Percentiles rank a stretch among this genome's conserved stretches.
Conservation (phyloP, 2,797 vertebrate species). For the Chloroceryle amazona region DNA sequence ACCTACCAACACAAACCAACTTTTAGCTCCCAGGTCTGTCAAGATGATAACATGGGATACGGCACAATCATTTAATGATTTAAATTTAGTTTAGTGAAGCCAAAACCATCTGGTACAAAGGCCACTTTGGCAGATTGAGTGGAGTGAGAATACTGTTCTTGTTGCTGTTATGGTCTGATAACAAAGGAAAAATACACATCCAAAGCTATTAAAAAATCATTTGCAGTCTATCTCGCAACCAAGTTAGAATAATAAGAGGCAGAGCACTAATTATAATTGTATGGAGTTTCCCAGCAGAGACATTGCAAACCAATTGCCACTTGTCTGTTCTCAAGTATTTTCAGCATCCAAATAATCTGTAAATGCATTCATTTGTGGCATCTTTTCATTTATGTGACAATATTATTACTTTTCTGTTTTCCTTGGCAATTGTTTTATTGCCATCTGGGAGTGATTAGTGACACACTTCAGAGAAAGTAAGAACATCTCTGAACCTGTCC, state of each 20-base stretch:
- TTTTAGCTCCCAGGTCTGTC: slow-evolving; percentile 11
- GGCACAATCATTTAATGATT: slow-evolving; percentile 40
- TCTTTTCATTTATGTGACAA: slow-evolving; percentile 56
- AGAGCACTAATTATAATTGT: slow-evolving; percentile 63
- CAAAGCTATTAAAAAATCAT: slow-evolving; percentile 67
- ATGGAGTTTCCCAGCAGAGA: slow-evolving; percentile 63
- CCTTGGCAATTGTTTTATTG: slow-evolving; percentile 44
- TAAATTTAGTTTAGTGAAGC: slow-evolving; percentile 49
- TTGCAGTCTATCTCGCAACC: slow-evolving; percentile 62
- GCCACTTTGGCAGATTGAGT: slow-evolving; percentile 51
- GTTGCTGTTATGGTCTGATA: slow-evolving; percentile 64
- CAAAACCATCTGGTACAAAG: slow-evolving; percentile 66
- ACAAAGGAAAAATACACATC: slow-evolving; percentile 71
- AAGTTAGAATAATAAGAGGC: slow-evolving; percentile 67
- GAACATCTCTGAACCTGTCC: not conserved
- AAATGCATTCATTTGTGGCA: slow-evolving; percentile 52
- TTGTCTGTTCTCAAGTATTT: slow-evolving; percentile 63
- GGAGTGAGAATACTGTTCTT: slow-evolving; percentile 42
- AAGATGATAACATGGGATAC: not conserved
- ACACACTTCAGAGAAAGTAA: not conserved
- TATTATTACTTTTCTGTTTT: slow-evolving; percentile 55
- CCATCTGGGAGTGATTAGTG: slow-evolving; percentile 41
- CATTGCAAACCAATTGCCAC: slow-evolving; percentile 61
- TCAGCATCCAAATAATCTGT: slow-evolving; percentile 16
- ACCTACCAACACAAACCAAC: not conserved